Evolutionary conservation across 2,113 vertebrate genomes (phyloP).

Genomic region (Crotophaga sulcirostris): DNA sequence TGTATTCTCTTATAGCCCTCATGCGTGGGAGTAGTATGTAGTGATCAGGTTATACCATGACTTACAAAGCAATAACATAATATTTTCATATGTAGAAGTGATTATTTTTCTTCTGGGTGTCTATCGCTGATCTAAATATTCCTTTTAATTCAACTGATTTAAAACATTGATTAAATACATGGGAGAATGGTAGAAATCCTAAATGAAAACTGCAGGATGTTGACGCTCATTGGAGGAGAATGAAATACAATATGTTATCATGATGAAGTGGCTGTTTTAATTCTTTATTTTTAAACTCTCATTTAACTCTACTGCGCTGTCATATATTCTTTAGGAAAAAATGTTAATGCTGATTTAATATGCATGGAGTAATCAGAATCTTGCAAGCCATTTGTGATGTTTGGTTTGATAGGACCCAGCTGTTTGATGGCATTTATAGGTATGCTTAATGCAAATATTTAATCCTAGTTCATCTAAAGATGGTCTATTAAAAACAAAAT

Average conservation of each 20-base stretch:
- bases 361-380: slow-evolving; percentile 11
- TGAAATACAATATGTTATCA: not conserved
- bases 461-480: not conserved
- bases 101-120: not conserved
- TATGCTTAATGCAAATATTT: slow-evolving; percentile 46
- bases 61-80: not conserved
- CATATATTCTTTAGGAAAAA: not conserved
- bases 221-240: not conserved
- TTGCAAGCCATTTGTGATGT: not conserved
- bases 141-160: not conserved
- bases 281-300: slow-evolving; percentile 2
- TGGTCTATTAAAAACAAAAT: not conserved
- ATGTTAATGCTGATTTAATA: slow-evolving; percentile 51
- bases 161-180: not conserved
- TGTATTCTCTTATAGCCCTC: not conserved
- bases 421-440: slow-evolving; percentile 21
- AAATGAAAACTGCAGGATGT: not conserved
- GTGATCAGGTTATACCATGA: not conserved
- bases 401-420: slow-evolving; percentile 15
- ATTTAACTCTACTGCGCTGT: not conserved
- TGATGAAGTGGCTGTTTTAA: not conserved
- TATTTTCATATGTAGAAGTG: not conserved
- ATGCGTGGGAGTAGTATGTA: not conserved
- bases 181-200: not conserved
- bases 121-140: not conserved